Evolutionary conservation across 2,113 vertebrate genomes (phyloP).

Genomic region (Boulengerochromis microlepis): DNA sequence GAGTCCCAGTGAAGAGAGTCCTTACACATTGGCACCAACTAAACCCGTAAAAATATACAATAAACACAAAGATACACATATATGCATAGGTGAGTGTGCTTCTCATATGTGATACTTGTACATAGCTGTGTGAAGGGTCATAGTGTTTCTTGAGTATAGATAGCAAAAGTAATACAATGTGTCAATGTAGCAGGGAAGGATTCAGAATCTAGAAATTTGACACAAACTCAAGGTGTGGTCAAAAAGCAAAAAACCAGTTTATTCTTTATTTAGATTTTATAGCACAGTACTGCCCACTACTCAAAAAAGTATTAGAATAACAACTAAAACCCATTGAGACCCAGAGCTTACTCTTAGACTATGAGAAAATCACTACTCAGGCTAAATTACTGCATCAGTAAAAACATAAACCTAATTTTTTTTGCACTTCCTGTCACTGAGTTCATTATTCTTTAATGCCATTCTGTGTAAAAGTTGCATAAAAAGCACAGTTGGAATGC

Average conservation of each 20-base stretch:
- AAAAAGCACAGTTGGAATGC: background rate
- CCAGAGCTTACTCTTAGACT: background rate
- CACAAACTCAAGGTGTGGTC: background rate
- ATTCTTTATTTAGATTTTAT: background rate
- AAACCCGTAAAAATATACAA: background rate
- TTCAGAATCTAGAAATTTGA: background rate
- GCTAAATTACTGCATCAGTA: background rate
- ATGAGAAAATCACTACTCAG: background rate
- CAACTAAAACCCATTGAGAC: background rate
- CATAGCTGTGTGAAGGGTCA: conserved; percentile 4
- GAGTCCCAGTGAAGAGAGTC: background rate
- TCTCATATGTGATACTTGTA: background rate
- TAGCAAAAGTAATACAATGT: background rate
- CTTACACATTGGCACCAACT: background rate
- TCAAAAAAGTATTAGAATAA: background rate
- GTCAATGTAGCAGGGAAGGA: background rate
- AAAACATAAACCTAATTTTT: background rate
- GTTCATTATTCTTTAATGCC: background rate
- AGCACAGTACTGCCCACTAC: background rate
- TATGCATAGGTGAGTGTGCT: background rate
- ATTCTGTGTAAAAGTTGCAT: background rate
- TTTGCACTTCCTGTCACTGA: background rate
- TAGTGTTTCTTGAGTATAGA: background rate
- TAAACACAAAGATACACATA: background rate
- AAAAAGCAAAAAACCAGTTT: background rate